These are phyloP conservation scores for Neodiprion lecontei DNA, from an alignment of 1,140 invertebrate genomes.

Conservation along the genomic window DNA sequence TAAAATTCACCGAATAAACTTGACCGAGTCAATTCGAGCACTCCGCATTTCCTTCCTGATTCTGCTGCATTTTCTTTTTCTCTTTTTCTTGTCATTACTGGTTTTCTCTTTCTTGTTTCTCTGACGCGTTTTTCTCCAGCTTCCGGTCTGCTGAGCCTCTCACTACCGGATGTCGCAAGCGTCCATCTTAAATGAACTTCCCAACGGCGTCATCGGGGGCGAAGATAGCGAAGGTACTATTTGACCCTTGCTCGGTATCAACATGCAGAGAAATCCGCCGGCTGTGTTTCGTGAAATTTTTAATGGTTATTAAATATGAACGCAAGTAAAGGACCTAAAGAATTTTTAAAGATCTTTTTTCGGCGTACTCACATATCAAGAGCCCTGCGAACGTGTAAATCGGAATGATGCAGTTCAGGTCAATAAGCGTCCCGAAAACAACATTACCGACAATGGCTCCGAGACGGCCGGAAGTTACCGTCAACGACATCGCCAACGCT, in stretches of 20 bases:
- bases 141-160: neutral
- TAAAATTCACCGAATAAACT: too few species aligned
- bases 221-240: neutral
- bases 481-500: constrained; percentile 64
- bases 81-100: neutral
- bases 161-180: neutral
- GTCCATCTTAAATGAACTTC: constrained; percentile 2
- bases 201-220: neutral
- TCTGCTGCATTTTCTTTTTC: neutral
- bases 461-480: constrained; percentile 63
- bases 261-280: constrained; percentile 60
- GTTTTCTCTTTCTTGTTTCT: neutral
- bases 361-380: constrained; percentile 60
- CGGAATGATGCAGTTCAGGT: constrained; percentile 63
- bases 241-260: constrained; percentile 52
- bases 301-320: constrained; percentile 38
- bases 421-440: constrained; percentile 63
- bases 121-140: neutral
- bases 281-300: constrained; percentile 44
- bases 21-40: neutral
- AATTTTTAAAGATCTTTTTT: constrained; percentile 4
- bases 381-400: constrained; percentile 64
- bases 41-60: neutral
- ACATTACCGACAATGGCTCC: constrained; percentile 67
- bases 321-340: constrained; percentile 4